phyloP scores from a whole-genome alignment of 2,113 vertebrate species.

The Sinocyclocheilus maitianheensis region DNA sequence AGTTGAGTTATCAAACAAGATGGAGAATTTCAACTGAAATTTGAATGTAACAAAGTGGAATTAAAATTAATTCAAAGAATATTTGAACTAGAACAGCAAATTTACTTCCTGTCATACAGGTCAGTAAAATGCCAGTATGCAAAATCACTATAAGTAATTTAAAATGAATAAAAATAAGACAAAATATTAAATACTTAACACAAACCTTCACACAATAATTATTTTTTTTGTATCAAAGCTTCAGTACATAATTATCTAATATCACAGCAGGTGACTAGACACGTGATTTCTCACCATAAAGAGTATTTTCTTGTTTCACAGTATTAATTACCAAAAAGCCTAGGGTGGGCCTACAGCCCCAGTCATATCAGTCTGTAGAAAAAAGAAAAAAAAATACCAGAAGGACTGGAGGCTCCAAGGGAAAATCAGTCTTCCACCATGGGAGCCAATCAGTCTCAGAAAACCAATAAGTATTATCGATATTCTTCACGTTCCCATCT shows the following conservation, averaged over 20 bases:
- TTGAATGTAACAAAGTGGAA: background rate
- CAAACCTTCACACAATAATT: background rate
- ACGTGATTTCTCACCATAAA: background rate
- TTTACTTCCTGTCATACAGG: background rate
- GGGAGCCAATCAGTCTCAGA: background rate
- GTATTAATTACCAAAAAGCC: background rate
- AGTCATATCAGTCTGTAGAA: background rate
- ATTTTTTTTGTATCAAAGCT: background rate
- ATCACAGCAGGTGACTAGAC: background rate
- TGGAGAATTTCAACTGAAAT: background rate
- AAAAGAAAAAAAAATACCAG: background rate
- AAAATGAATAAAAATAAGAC: background rate
- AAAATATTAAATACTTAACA: background rate
- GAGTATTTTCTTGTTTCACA: background rate
- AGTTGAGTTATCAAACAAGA: background rate
- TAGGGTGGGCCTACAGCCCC: background rate
- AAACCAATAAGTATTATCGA: background rate
- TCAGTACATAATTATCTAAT: background rate
- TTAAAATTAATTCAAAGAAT: background rate
- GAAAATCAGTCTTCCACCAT: background rate
- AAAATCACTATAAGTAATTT: background rate
- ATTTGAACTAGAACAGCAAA: background rate
- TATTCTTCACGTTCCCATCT: background rate
- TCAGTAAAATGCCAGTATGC: background rate
- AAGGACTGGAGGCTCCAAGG: background rate